Percentiles rank a stretch among this genome's conserved stretches.
Conservation (phyloP, 2,888 invertebrate species). For the Harpalus rufipes region DNA sequence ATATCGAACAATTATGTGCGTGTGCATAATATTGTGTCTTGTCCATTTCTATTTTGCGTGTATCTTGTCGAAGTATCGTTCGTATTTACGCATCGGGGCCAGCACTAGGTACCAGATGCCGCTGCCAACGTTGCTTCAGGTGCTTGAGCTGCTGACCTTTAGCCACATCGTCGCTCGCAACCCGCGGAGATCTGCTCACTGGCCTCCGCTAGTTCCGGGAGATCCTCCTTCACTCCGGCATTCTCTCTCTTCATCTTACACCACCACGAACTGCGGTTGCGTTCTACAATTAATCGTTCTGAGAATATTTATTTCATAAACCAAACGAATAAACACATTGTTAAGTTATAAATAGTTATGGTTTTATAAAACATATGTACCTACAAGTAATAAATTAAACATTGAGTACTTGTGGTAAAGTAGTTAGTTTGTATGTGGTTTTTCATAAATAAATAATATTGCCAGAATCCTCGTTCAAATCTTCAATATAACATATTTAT, state of each 20-base stretch:
- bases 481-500: too few species aligned
- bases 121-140: constrained; percentile 51
- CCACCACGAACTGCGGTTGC: constrained; percentile 14
- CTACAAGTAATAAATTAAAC: too few species aligned
- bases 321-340: too few species aligned
- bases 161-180: constrained; percentile 45
- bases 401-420: too few species aligned
- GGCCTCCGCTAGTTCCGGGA: constrained; percentile 55
- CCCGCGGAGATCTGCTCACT: constrained; percentile 33
- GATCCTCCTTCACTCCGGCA: constrained; percentile 47
- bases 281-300: constrained; percentile 17
- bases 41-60: neutral
- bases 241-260: neutral
- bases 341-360: too few species aligned
- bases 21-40: too few species aligned
- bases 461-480: neutral
- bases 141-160: constrained; percentile 61
- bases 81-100: neutral
- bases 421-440: too few species aligned
- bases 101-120: constrained; percentile 53
- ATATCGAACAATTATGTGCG: too few species aligned
- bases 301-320: too few species aligned
- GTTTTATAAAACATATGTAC: too few species aligned
- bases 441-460: too few species aligned
- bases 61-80: neutral